Percentiles rank a stretch among this genome's conserved stretches.
Evolutionary conservation across 2,888 invertebrate genomes (phyloP).

Genomic region (Aethes cnicana): DNA sequence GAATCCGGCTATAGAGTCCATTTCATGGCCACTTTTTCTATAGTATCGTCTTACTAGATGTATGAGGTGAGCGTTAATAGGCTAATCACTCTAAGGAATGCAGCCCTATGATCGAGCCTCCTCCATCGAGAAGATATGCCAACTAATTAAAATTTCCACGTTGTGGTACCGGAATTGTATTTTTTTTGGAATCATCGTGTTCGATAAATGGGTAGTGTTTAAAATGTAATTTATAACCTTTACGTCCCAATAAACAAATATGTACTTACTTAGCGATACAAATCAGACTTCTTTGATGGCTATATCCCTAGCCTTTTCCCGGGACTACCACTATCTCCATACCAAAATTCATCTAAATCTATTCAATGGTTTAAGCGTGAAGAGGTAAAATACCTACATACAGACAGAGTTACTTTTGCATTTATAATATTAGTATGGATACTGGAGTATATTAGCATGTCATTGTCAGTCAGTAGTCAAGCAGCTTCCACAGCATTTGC

Average conservation of each 20-base stretch:
- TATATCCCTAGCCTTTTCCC: neutral
- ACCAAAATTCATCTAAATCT: too few relatives aligned
- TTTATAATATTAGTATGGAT: slow-evolving; percentile 13
- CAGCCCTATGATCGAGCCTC: slow-evolving; percentile 48
- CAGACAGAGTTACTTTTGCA: too few relatives aligned
- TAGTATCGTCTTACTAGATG: slow-evolving; percentile 53
- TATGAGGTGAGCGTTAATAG: slow-evolving; percentile 44
- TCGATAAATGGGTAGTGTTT: slow-evolving; percentile 5
- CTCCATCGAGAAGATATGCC: slow-evolving; percentile 47
- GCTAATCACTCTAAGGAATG: slow-evolving; percentile 43
- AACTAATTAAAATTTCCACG: slow-evolving; percentile 49
- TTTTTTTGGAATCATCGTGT: slow-evolving; percentile 28
- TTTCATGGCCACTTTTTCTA: slow-evolving; percentile 76
- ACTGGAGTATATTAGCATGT: slow-evolving; percentile 31
- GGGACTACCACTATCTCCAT: too few relatives aligned
- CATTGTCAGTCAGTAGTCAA: slow-evolving; percentile 55
- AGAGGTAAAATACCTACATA: too few relatives aligned
- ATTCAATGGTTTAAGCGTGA: too few relatives aligned
- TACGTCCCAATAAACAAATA: slow-evolving; percentile 20
- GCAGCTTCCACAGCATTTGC: slow-evolving; percentile 65
- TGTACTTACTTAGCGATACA: neutral
- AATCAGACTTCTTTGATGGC: neutral
- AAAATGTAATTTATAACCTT: slow-evolving; percentile 19
- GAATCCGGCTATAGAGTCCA: slow-evolving; percentile 74
- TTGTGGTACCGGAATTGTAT: slow-evolving; percentile 50